Conservation (phyloP, 2,797 vertebrate species). For the Muscicapa striata region DNA sequence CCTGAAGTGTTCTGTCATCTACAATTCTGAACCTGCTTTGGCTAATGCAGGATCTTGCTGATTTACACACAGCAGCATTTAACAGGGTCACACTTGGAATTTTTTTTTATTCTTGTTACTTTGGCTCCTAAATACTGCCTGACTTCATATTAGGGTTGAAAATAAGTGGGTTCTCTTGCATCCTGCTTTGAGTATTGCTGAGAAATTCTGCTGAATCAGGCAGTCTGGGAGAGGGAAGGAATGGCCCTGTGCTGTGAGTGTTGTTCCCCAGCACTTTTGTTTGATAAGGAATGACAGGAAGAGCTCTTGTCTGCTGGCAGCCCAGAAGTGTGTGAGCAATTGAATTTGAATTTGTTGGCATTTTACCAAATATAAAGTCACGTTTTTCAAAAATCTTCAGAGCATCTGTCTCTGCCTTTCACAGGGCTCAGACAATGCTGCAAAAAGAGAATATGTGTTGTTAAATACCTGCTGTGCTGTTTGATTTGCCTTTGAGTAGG, state of each 20-base stretch:
- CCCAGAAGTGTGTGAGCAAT: background rate
- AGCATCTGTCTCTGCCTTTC: background rate
- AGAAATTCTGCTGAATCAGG: background rate
- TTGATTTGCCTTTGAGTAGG: conserved; percentile 75
- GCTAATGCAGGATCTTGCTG: background rate
- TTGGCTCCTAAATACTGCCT: background rate
- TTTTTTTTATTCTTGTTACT: background rate
- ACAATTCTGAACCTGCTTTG: background rate
- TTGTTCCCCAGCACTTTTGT: background rate
- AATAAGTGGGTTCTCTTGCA: background rate
- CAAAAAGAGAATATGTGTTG: background rate
- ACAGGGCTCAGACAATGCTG: background rate
- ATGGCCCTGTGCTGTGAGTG: background rate
- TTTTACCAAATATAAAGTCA: background rate
- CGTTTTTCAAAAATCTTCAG: background rate
- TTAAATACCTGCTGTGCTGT: background rate
- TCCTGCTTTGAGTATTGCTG: background rate
- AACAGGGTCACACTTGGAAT: background rate
- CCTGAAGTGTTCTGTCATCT: background rate
- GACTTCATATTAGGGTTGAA: background rate
- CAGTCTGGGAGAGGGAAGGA: background rate
- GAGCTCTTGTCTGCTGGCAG: background rate
- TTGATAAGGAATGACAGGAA: background rate
- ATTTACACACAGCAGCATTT: background rate
- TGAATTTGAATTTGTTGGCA: background rate